phyloP scores from a whole-genome alignment of 2,888 invertebrate species.

The Tyria jacobaeae region DNA sequence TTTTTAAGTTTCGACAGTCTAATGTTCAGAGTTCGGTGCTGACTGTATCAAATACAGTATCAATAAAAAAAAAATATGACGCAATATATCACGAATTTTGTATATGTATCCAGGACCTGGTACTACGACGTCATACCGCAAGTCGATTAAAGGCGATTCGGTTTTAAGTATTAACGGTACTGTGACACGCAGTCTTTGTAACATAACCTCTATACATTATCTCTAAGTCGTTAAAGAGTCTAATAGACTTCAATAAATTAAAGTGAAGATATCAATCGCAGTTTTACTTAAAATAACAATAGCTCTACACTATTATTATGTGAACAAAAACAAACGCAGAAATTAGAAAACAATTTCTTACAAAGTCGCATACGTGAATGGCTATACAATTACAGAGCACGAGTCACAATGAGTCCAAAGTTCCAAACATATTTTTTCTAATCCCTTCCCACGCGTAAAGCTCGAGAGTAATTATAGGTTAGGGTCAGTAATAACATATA shows the following conservation, averaged over 20 bases:
- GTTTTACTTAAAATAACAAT: constrained; percentile 46
- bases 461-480: constrained; percentile 83
- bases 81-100: no score
- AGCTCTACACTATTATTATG: constrained; percentile 46
- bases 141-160: neutral
- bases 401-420: constrained; percentile 74
- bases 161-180: neutral
- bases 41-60: neutral
- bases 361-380: constrained; percentile 69
- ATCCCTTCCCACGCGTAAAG: constrained; percentile 84
- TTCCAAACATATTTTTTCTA: constrained; percentile 78
- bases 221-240: neutral
- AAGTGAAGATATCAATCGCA: constrained; percentile 33
- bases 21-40: neutral
- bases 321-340: constrained; percentile 54
- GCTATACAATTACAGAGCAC: constrained; percentile 80
- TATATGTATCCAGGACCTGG: neutral
- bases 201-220: no score
- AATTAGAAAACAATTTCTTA: constrained; percentile 72
- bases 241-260: constrained; percentile 1
- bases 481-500: constrained; percentile 83
- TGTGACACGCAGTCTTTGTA: neutral
- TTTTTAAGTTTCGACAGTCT: no score
- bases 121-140: neutral
- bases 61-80: no score